Percentiles rank a stretch among this genome's conserved stretches.
phyloP scores from a whole-genome alignment of 2,888 invertebrate genomes.

The Macaria liturata region DNA sequence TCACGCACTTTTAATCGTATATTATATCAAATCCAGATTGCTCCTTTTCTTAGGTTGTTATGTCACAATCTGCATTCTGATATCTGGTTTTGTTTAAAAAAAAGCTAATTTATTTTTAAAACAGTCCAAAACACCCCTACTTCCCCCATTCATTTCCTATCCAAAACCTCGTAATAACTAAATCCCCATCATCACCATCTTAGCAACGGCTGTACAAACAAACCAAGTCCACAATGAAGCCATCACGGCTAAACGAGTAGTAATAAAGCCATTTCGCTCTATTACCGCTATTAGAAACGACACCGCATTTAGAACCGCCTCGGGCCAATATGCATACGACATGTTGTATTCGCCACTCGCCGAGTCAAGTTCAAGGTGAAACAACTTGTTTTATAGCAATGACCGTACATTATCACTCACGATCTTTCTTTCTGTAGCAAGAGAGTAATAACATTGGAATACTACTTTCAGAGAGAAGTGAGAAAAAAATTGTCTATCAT shows the following conservation, averaged over 20 bases:
- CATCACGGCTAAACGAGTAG: conserved; percentile 8
- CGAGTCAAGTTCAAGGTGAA: conserved; percentile 36
- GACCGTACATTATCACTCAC: too few relatives aligned
- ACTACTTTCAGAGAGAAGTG: too few relatives aligned
- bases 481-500: too few relatives aligned
- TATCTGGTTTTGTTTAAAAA: too few relatives aligned
- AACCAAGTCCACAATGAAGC: conserved; percentile 4
- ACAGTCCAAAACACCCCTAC: not conserved
- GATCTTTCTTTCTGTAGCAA: too few relatives aligned
- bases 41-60: too few relatives aligned
- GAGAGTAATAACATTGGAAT: too few relatives aligned
- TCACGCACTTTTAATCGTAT: too few relatives aligned
- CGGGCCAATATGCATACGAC: conserved; percentile 15
- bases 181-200: not conserved
- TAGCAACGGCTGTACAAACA: not conserved
- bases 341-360: not conserved
- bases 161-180: not conserved
- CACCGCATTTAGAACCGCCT: conserved; percentile 22
- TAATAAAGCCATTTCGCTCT: conserved; percentile 15
- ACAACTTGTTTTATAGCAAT: conserved; percentile 20
- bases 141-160: too few relatives aligned
- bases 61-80: too few relatives aligned
- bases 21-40: too few relatives aligned
- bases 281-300: conserved; percentile 9
- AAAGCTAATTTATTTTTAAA: too few relatives aligned